Evolutionary conservation across 2,888 invertebrate genomes (phyloP), one percentile per base, ranked within the genome.

Genomic region (Lepidocyrtoides sp.): DNA sequence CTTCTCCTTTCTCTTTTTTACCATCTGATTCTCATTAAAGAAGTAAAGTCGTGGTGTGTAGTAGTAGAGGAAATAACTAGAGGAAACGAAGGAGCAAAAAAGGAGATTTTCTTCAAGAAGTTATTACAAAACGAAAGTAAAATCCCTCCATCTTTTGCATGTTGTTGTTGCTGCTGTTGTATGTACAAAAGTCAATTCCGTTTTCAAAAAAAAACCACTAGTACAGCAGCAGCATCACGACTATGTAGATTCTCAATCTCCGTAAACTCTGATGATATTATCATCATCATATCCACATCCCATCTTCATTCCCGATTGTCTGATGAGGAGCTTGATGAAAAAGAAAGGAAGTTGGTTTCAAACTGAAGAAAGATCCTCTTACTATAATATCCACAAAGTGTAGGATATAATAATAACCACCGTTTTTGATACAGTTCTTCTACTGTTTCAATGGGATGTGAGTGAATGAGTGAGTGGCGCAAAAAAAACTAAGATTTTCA

Each of bases 11-110:
- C n/a, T n/a, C n/a, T n/a, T n/a, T n/a, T n/a, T n/a, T n/a, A n/a
- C 48, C 82, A 63, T 82, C 82, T 82, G 60, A 82, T 82, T 63
- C 82, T 82, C 82, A 82, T 82, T 82, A 82, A 26, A 60, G 60
- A 60, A 60, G 23, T 48, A 48, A 14, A 48, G 48, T 48, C 48
- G 14, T 8, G 8, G 60, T 60, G 60, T 60, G 60, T 60, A 10
- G 14, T 20, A 23, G 75, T 23, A 48, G 44, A 32, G 17, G 41
- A 1, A 17, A 63, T 23, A 23, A 60, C n/a, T n/a, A 60, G 2
- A 54, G 69, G 17, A 69, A 36, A 3, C 4, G 26, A 36, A 41
- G 36, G 8, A 41, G 60, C 7, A 60, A 23, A 72, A 72, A 20
- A 10, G 41, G 23, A 72, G 41, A 41, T 72, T 69, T 14, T 44